Conservation (phyloP, 2,888 invertebrate species). For the Lissocephala sabroskyi region DNA sequence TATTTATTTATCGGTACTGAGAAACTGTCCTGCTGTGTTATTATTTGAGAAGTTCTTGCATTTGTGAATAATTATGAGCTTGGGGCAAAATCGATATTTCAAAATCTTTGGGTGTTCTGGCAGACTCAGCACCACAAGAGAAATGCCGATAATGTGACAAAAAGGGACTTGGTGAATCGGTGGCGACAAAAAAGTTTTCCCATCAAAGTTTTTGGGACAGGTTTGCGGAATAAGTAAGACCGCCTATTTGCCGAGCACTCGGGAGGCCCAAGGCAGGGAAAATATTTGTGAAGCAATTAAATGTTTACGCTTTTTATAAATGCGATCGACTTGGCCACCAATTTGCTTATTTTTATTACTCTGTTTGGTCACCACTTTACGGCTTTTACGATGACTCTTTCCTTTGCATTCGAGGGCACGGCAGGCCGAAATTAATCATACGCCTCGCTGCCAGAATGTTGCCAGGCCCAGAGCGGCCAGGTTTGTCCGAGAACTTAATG, state of each 20-base stretch:
- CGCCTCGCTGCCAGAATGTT: slow-evolving; percentile 28
- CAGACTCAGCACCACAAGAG: neutral
- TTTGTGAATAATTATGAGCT: slow-evolving; percentile 60
- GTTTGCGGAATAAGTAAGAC: slow-evolving; percentile 17
- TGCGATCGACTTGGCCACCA: neutral
- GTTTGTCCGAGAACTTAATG: too few species aligned
- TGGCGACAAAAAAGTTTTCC: slow-evolving; percentile 24
- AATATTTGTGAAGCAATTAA: slow-evolving; percentile 60
- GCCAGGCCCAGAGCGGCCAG: neutral
- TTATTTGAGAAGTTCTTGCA: slow-evolving; percentile 44
- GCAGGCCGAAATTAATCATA: slow-evolving; percentile 48
- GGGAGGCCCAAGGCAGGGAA: slow-evolving; percentile 27
- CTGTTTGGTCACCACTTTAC: slow-evolving; percentile 4
- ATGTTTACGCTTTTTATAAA: slow-evolving; percentile 31
- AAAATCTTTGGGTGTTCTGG: slow-evolving; percentile 58
- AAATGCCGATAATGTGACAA: neutral
- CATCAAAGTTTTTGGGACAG: slow-evolving; percentile 43
- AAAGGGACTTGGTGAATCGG: neutral
- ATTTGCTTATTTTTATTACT: slow-evolving; percentile 23
- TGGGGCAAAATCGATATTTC: slow-evolving; percentile 58
- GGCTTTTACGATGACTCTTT: slow-evolving; percentile 16
- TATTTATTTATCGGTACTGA: too few species aligned
- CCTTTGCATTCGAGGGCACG: too few species aligned
- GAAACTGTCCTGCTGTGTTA: too few species aligned
- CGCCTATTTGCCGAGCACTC: slow-evolving; percentile 44